Evolutionary conservation across 2,888 invertebrate genomes (phyloP), one percentile per base, ranked within the genome.

Genomic region (Sarcophaga subvicina): DNA sequence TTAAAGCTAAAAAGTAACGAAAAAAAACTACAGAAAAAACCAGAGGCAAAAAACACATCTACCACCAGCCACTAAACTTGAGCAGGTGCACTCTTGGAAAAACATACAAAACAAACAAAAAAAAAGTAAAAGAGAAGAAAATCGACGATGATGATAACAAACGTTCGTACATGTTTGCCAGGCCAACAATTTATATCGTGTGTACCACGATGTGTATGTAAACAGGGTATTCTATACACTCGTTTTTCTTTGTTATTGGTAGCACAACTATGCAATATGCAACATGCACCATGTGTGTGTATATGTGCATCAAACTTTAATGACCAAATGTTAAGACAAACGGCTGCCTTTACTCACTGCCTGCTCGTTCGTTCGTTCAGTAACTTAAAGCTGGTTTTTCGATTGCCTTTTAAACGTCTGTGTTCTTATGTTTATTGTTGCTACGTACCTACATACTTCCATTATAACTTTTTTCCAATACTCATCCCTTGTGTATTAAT

Each of bases 61-160:
- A 86, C 85, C 88, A 88, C 86, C 85, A 85, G 88, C 85, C 83
- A 88, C 88, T 85, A 89, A 89, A 89, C 87, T 88, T 88, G 88
- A 89, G 89, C 89, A 89, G 89, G 89, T 89, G 89, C 89, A 88
- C 88, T 79, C 73, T 79, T 76, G 76, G 83, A 81, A 72, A 81
- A 67, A 79, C 71, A 79, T 62, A 67, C 25, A 69, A 59, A 62
- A 72, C 59, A 70, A 81, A 76, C n/a, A 75, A 80, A 77, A 83
- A 37, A 67, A 79, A 82, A 64, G 45, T 69, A n/a, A 17, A 72
- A 79, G 82, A 70, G 27, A 69, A n/a, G 17, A 59, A 20, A 67
- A 47, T 11, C 5, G 45, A 49, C 17, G 54, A 54, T 54, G 54
- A 45, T 67, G 45, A 20, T 67, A 67, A 20, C 71, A 66, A 49